Evolutionary conservation across 2,797 vertebrate species (phyloP).

Genomic region (Spatula versicolor): DNA sequence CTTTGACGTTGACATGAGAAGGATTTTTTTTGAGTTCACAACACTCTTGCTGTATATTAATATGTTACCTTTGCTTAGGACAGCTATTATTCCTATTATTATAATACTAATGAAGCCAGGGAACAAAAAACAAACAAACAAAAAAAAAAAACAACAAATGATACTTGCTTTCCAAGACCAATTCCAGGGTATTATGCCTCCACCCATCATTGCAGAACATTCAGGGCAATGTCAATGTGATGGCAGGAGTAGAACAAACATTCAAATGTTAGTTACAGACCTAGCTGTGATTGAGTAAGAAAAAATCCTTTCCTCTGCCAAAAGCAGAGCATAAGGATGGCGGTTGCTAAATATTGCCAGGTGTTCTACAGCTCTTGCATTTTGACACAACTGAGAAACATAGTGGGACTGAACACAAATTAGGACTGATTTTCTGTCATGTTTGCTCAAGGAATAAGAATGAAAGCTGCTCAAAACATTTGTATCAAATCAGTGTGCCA

Average conservation of each 20-base stretch:
- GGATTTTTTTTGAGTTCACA: background rate
- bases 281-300: background rate
- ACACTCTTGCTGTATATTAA: background rate
- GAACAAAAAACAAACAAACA: background rate
- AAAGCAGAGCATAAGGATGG: background rate
- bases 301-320: background rate
- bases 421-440: background rate
- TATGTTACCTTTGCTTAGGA: background rate
- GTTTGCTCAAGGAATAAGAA: background rate
- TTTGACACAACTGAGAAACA: background rate
- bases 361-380: background rate
- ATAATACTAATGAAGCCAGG: background rate
- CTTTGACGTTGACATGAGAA: background rate
- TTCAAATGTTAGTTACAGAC: background rate
- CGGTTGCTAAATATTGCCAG: background rate
- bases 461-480: background rate
- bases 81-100: background rate
- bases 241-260: background rate
- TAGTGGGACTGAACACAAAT: background rate
- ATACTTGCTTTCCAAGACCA: background rate
- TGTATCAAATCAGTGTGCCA: background rate
- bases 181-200: background rate
- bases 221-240: background rate
- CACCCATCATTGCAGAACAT: background rate
- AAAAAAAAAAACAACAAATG: background rate